A percentile compares a stretch with the other conserved stretches of the same genome.
These are phyloP conservation scores for Microtus californicus DNA, from an alignment of 2,797 vertebrate species.

Conservation along the genomic window DNA sequence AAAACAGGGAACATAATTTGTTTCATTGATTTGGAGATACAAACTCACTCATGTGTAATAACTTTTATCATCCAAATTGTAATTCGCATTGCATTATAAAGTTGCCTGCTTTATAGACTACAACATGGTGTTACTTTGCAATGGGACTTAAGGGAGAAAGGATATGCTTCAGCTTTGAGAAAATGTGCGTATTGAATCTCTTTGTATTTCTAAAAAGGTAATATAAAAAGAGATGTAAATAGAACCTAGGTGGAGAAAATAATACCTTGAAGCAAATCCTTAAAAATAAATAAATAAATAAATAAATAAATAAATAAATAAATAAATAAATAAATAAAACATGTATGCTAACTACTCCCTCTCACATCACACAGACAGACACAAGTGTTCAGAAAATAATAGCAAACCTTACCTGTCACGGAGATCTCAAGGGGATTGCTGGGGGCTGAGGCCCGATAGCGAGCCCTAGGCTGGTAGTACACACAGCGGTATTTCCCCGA, in stretches of 20 bases:
- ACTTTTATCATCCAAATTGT: conserved; percentile 85
- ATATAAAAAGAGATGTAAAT: neutral
- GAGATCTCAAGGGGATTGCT: neutral
- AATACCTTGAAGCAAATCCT: conserved; percentile 5
- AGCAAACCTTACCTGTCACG: conserved; percentile 30
- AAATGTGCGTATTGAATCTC: neutral
- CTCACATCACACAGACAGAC: no score
- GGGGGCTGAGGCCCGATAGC: neutral
- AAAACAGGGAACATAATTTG: conserved; percentile 87
- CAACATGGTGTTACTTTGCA: conserved; percentile 5
- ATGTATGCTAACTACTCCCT: neutral
- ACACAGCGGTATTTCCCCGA: conserved; percentile 33
- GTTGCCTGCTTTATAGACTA: conserved; percentile 71
- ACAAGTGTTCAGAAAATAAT: neutral
- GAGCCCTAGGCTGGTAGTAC: neutral
- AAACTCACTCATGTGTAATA: conserved; percentile 86
- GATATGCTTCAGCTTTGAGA: neutral
- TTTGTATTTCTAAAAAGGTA: neutral
- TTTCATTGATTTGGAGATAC: conserved; percentile 87
- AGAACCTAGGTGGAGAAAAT: neutral
- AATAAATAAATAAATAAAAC: no score
- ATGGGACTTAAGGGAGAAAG: neutral
- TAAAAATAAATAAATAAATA: no score
- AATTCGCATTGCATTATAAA: conserved; percentile 84
- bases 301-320: no score